These are phyloP conservation scores for Scelioninae gen. 1 DNA, from an alignment of 2,888 invertebrate genomes.

Conservation along the genomic window DNA sequence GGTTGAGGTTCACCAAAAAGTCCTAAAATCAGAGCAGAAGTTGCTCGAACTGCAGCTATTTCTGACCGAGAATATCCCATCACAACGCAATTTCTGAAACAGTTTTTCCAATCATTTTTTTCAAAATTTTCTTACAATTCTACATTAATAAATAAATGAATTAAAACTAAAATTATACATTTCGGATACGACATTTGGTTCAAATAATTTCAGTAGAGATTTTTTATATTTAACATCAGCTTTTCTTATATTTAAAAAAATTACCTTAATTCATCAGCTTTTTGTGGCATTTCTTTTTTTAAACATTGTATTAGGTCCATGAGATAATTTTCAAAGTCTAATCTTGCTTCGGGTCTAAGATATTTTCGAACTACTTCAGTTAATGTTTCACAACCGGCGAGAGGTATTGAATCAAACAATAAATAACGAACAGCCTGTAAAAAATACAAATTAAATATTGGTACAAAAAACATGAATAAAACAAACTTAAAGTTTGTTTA, in stretches of 20 bases:
- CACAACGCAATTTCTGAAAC: constrained; percentile 78
- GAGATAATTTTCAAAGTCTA: constrained; percentile 76
- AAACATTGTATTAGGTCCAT: constrained; percentile 76
- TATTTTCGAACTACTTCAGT: constrained; percentile 73
- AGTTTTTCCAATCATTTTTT: no score
- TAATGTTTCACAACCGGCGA: constrained; percentile 76
- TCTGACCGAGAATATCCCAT: constrained; percentile 82
- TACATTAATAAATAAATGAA: no score
- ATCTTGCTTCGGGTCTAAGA: constrained; percentile 71
- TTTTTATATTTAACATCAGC: no score
- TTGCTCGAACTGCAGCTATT: constrained; percentile 76
- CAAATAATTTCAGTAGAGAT: no score
- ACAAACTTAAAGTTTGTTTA: no score
- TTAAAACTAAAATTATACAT: no score
- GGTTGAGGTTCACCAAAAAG: constrained; percentile 78
- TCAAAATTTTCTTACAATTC: no score
- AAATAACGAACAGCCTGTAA: constrained; percentile 76
- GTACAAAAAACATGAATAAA: neutral
- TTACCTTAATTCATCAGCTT: constrained; percentile 80
- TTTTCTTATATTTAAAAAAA: neutral
- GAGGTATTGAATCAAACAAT: constrained; percentile 74
- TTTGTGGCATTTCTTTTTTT: constrained; percentile 76
- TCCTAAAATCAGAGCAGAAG: constrained; percentile 80
- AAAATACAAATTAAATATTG: neutral
- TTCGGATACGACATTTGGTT: no score